These are phyloP conservation scores for Salvelinus alpinus DNA, from an alignment of 2,113 vertebrate species.

Conservation along the genomic window DNA sequence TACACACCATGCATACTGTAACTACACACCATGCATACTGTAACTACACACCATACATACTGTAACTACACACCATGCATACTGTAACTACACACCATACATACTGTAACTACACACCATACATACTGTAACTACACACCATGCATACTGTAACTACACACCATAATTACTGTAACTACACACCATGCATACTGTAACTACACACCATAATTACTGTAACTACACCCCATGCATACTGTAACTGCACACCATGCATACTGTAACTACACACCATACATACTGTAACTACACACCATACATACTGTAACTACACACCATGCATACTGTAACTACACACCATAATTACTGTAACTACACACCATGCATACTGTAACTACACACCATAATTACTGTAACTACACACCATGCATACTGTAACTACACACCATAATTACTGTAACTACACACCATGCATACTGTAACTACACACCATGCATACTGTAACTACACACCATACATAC, in stretches of 20 bases:
- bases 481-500: slow-evolving; percentile 28
- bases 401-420: neutral
- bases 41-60: slow-evolving; percentile 22
- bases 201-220: too few relatives aligned
- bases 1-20: slow-evolving; percentile 26
- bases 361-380: neutral
- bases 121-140: too few relatives aligned
- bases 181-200: too few relatives aligned
- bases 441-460: neutral
- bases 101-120: slow-evolving; percentile 7
- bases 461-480: too few relatives aligned
- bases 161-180: too few relatives aligned
- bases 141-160: too few relatives aligned
- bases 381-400: slow-evolving; percentile 22
- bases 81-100: slow-evolving; percentile 32
- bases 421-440: slow-evolving; percentile 22
- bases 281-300: neutral
- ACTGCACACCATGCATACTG: slow-evolving; percentile 6
- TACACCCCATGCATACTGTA: too few relatives aligned
- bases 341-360: slow-evolving; percentile 7
- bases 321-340: slow-evolving; percentile 2
- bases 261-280: slow-evolving; percentile 2
- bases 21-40: neutral
- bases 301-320: too few relatives aligned
- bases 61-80: neutral